phyloP scores from a whole-genome alignment of 2,888 invertebrate species.

The Zygogramma bicolorata region DNA sequence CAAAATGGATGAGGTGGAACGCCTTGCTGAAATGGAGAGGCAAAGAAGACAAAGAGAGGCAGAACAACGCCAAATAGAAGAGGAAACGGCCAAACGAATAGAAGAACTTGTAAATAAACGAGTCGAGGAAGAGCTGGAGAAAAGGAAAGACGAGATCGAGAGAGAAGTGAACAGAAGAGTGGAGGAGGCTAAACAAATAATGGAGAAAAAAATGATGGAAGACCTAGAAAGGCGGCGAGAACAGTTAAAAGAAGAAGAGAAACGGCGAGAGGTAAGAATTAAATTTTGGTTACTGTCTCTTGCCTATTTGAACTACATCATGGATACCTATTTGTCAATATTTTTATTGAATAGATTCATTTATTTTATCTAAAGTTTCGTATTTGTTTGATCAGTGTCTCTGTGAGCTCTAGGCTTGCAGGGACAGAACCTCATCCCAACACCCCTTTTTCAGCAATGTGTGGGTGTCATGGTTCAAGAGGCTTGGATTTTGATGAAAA shows the following conservation, averaged over 20 bases:
- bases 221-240: constrained; percentile 92
- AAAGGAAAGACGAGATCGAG: constrained; percentile 96
- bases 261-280: constrained; percentile 92
- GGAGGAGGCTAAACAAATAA: constrained; percentile 93
- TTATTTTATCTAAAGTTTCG: constrained; percentile 26
- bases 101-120: constrained; percentile 93
- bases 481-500: neutral
- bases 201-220: constrained; percentile 97
- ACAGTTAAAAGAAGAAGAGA: constrained; percentile 91
- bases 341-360: constrained; percentile 31
- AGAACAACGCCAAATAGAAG: constrained; percentile 93
- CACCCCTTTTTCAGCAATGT: neutral
- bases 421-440: constrained; percentile 19
- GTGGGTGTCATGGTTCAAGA: neutral
- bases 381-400: constrained; percentile 28
- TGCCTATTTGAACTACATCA: constrained; percentile 34
- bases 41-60: constrained; percentile 92
- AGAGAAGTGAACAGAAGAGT: constrained; percentile 92
- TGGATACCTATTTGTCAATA: constrained; percentile 31
- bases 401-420: constrained; percentile 23
- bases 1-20: constrained; percentile 92
- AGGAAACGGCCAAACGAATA: constrained; percentile 94
- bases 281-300: constrained; percentile 49
- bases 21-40: constrained; percentile 91
- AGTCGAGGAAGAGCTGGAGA: constrained; percentile 94